Evolutionary conservation across 2,113 vertebrate genomes (phyloP), one percentile per base, ranked within the genome.

Genomic region (Nematolebias whitei): DNA sequence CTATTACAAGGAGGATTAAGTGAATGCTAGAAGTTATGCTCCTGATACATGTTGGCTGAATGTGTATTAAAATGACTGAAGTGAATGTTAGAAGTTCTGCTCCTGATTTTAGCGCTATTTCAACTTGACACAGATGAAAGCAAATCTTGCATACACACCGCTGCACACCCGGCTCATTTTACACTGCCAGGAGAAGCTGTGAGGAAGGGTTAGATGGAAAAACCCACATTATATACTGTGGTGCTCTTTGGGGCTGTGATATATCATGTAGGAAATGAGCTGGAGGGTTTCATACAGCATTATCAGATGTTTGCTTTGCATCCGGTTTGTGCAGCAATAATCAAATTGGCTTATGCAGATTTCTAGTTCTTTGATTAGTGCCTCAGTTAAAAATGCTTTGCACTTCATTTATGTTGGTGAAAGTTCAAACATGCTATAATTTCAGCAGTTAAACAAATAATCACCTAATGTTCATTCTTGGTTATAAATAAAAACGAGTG

Each of bases 161-260:
- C 60, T 66, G 68, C 56, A 56, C 50, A 35, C 54, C 49, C 22
- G 38, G 63, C 41, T 87, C 70, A 32, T 54, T 40, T 88, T 79
- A 74, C 82, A 83, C 5, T 14, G n/a, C n/a, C 4, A 24, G 1
- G 71, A 69, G 63, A 54, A 16, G 68, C 71, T 59, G 45, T n/a
- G 23, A 16, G 40, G 2, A 9, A 1, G 29, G 32, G 32, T 61
- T 60, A 2, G 5, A 20, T 38, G 0, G 67, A 56, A 63, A 67
- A 58, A 18, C 63, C 39, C 23, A 5, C 15, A 1, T 26, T 41
- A 11, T 7, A 32, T 12, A 16, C 32, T 23, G 32, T 51, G 38
- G 12, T 10, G 12, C 9, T 29, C 12, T 6, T 0, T 14, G 15
- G 38, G 39, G 7, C 6, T 39, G 29, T 19, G 14, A 2, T 38